phyloP scores from a whole-genome alignment of 2,888 invertebrate genomes.

The Drosophila villosipedis region DNA sequence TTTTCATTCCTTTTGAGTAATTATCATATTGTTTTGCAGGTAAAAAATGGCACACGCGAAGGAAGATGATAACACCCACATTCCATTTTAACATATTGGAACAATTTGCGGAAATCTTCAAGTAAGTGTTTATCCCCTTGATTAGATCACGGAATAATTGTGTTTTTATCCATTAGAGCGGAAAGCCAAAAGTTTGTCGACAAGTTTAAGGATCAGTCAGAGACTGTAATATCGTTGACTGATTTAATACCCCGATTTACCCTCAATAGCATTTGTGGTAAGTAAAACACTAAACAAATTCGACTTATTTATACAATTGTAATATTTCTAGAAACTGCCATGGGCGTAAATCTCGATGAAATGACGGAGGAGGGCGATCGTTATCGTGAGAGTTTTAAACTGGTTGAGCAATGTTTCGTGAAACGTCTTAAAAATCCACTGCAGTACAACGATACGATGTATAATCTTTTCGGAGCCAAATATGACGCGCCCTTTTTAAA shows the following conservation, averaged over 20 bases:
- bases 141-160: background rate
- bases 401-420: slow-evolving; percentile 70
- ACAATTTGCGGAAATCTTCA: slow-evolving; percentile 79
- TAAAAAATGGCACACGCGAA: slow-evolving; percentile 77
- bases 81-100: slow-evolving; percentile 79
- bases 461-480: slow-evolving; percentile 50
- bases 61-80: slow-evolving; percentile 65
- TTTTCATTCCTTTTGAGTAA: background rate
- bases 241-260: slow-evolving; percentile 76
- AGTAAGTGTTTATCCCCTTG: slow-evolving; percentile 44
- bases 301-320: background rate
- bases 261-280: slow-evolving; percentile 79
- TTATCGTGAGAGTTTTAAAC: slow-evolving; percentile 68
- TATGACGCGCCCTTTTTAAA: slow-evolving; percentile 50
- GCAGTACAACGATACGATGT: slow-evolving; percentile 52
- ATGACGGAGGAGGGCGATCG: slow-evolving; percentile 68
- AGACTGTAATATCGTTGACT: slow-evolving; percentile 52
- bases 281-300: background rate
- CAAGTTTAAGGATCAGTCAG: slow-evolving; percentile 45
- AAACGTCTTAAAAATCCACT: slow-evolving; percentile 73
- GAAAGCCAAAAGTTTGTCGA: slow-evolving; percentile 75
- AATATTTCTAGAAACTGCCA: slow-evolving; percentile 69
- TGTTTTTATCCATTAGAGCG: slow-evolving; percentile 51
- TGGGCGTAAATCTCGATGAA: slow-evolving; percentile 78
- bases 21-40: slow-evolving; percentile 23